These are phyloP conservation scores for Tiaroga cobitis DNA, from an alignment of 2,797 vertebrate species.

Conservation along the genomic window DNA sequence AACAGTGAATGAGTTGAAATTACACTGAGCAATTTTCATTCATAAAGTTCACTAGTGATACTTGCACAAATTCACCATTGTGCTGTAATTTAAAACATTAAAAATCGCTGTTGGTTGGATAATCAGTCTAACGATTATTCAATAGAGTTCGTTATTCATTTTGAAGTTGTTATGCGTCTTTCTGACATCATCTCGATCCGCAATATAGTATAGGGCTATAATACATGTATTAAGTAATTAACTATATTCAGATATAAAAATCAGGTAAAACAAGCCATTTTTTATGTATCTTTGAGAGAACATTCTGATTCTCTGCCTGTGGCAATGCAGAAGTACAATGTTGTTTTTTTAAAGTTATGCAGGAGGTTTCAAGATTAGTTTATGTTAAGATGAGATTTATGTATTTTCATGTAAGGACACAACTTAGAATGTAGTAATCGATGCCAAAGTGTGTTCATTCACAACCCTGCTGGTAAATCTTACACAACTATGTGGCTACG, in stretches of 20 bases:
- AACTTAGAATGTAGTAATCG: slow-evolving; percentile 61
- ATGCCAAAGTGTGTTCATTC: slow-evolving; percentile 73
- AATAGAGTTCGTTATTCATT: background rate
- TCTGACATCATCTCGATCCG: background rate
- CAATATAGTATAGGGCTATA: background rate
- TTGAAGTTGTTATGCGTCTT: background rate
- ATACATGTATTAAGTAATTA: no score
- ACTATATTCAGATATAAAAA: background rate
- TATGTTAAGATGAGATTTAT: slow-evolving; percentile 48
- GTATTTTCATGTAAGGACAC: slow-evolving; percentile 63
- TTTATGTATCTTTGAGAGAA: background rate
- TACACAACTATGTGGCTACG: slow-evolving; percentile 63
- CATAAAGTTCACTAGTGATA: background rate
- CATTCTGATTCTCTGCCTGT: slow-evolving; percentile 13
- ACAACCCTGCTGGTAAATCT: slow-evolving; percentile 77
- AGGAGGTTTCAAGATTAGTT: slow-evolving; percentile 22
- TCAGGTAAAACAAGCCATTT: no score
- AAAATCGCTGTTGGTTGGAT: background rate
- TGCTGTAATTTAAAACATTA: background rate
- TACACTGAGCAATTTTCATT: background rate
- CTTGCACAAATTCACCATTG: background rate
- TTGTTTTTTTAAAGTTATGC: slow-evolving; percentile 3
- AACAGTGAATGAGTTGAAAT: background rate
- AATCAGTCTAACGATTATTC: background rate
- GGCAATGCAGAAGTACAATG: slow-evolving; percentile 3